phyloP scores from a whole-genome alignment of 2,113 vertebrate species.

The Epinephelus cyanopodus region DNA sequence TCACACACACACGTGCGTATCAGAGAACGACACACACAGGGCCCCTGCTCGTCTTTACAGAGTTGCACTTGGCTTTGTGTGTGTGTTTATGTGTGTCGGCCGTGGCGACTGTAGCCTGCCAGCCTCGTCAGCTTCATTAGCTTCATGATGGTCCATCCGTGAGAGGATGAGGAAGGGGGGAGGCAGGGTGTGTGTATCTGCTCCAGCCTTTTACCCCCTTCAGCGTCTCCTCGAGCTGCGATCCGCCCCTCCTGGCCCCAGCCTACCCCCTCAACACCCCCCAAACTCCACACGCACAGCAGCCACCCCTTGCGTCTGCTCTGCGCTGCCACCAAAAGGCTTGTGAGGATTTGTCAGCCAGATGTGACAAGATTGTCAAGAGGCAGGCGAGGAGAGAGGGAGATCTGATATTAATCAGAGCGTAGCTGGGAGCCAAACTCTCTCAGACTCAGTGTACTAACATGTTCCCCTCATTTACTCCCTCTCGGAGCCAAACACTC shows the following conservation, averaged over 20 bases:
- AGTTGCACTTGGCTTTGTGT: conserved; percentile 25
- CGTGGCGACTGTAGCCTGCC: conserved; percentile 63
- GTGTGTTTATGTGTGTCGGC: conserved; percentile 52
- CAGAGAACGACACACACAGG: not conserved
- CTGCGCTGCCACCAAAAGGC: conserved; percentile 87
- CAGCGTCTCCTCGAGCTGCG: conserved; percentile 85
- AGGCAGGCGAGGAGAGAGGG: conserved; percentile 86
- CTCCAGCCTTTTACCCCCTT: conserved; percentile 81
- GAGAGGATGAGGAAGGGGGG: not conserved
- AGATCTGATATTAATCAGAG: conserved; percentile 93
- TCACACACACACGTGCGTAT: conserved; percentile 8
- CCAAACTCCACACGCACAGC: conserved; percentile 23
- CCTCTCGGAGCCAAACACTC: conserved; percentile 86
- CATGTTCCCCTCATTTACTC: conserved; percentile 91
- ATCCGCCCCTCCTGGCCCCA: conserved; percentile 61
- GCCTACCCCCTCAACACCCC: conserved; percentile 28
- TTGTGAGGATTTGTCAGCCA: conserved; percentile 93
- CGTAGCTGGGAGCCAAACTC: conserved; percentile 93
- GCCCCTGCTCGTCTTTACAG: conserved; percentile 9
- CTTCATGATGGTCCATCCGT: conserved; percentile 86
- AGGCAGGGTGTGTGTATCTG: conserved; percentile 59
- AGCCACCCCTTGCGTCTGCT: conserved; percentile 34
- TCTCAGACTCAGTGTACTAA: conserved; percentile 90
- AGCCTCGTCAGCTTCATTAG: conserved; percentile 89
- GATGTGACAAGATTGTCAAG: conserved; percentile 93